Conservation (phyloP, 2,888 invertebrate species). For the Globia sparganii region DNA sequence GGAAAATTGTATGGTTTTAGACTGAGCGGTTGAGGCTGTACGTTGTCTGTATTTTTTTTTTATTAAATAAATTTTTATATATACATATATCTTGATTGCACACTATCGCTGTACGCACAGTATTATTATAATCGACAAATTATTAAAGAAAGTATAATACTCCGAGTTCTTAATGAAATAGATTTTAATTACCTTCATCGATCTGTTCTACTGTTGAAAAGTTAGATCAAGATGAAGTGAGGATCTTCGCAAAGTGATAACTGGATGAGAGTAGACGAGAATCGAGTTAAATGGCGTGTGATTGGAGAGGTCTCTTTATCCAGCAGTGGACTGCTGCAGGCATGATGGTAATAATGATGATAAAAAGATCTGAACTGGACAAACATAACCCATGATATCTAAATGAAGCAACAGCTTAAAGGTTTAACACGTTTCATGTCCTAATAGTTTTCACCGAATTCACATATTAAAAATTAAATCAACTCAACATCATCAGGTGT, state of each 20-base stretch:
- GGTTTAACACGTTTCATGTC: neutral
- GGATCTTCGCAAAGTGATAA: neutral
- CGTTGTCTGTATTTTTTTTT: neutral
- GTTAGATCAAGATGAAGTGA: neutral
- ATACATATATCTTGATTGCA: neutral
- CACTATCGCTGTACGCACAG: neutral
- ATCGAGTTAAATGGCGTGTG: neutral
- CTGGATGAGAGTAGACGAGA: neutral
- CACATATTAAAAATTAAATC: neutral
- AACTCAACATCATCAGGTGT: slow-evolving; percentile 1
- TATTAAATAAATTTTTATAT: too few species aligned
- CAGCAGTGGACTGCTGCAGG: neutral
- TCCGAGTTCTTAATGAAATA: slow-evolving; percentile 11
- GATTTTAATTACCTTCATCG: slow-evolving; percentile 24
- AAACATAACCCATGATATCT: neutral
- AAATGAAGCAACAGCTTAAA: neutral
- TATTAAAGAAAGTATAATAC: neutral
- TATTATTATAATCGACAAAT: neutral
- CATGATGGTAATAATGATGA: neutral
- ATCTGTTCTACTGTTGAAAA: neutral
- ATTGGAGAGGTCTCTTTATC: neutral
- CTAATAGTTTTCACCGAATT: neutral
- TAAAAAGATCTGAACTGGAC: neutral
- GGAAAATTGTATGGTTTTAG: neutral
- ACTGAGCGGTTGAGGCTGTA: neutral